These are phyloP conservation scores for Caloenas nicobarica DNA, from an alignment of 2,113 vertebrate species.

Conservation along the genomic window DNA sequence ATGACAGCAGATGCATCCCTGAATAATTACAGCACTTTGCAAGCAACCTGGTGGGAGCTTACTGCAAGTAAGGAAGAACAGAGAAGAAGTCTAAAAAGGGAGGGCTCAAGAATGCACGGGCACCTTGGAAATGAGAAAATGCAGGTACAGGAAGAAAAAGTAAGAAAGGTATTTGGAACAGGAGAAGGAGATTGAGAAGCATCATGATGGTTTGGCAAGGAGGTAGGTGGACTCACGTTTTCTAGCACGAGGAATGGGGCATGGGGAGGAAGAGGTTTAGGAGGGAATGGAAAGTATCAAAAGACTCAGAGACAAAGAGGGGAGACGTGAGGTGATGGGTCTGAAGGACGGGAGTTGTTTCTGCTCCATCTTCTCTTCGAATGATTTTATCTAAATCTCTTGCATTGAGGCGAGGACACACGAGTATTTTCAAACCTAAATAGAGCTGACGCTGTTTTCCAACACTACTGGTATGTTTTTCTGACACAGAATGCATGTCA, in stretches of 20 bases:
- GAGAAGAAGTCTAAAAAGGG: background rate
- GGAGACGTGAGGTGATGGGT: background rate
- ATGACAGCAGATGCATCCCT: background rate
- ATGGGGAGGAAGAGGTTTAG: background rate
- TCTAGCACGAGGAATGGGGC: background rate
- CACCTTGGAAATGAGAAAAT: background rate
- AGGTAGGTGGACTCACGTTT: background rate
- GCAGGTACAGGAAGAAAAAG: background rate
- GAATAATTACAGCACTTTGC: background rate
- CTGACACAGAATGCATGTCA: background rate
- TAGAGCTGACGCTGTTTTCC: background rate
- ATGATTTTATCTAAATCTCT: background rate
- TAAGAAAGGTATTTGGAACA: background rate
- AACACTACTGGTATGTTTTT: background rate
- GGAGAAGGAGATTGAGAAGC: background rate
- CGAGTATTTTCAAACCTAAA: background rate
- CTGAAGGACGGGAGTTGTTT: background rate
- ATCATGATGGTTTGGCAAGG: background rate
- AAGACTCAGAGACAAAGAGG: background rate
- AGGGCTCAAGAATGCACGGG: background rate
- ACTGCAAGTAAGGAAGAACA: background rate
- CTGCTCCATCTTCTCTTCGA: background rate
- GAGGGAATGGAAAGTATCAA: background rate
- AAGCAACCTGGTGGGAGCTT: background rate
- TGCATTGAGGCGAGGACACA: fast-evolving